A percentile compares a stretch with the other conserved stretches of the same genome.
Conservation (phyloP, 2,113 vertebrate species). For the Cyanoramphus novaezelandiae region DNA sequence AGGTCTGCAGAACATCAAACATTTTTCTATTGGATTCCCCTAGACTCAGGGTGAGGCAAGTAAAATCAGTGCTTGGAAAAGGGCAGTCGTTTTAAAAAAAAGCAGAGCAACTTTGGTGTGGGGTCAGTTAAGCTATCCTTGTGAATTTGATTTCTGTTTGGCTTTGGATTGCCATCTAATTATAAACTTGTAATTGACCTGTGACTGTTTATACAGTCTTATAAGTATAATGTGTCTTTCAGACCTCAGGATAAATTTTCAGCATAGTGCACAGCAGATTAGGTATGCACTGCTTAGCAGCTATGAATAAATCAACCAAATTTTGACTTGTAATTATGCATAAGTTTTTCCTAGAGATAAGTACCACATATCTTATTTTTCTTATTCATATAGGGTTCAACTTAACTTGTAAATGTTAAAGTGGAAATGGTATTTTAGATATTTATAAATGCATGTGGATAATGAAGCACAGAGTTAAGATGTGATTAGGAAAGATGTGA, state of each 20-base stretch:
- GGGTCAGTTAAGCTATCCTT: neutral
- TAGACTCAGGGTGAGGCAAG: neutral
- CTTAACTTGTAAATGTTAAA: neutral
- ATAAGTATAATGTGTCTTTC: neutral
- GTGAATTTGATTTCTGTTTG: neutral
- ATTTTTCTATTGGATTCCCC: neutral
- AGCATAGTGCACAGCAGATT: neutral
- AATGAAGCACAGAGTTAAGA: neutral
- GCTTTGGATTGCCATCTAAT: neutral
- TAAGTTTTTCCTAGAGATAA: neutral
- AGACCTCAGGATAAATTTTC: neutral
- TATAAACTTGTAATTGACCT: conserved; percentile 1
- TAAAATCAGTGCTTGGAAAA: neutral
- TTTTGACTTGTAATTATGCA: neutral
- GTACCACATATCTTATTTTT: neutral
- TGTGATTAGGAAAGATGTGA: neutral
- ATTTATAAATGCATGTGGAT: neutral
- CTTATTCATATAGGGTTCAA: neutral
- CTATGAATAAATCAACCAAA: neutral
- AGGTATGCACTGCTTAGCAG: neutral
- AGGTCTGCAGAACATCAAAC: neutral
- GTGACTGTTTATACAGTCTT: neutral
- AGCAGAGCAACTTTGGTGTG: neutral
- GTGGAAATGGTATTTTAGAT: neutral
- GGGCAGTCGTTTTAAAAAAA: neutral